Base-by-base conservation (phyloP, 2,113 vertebrate species). In the Mastomys natalensis region DNA sequence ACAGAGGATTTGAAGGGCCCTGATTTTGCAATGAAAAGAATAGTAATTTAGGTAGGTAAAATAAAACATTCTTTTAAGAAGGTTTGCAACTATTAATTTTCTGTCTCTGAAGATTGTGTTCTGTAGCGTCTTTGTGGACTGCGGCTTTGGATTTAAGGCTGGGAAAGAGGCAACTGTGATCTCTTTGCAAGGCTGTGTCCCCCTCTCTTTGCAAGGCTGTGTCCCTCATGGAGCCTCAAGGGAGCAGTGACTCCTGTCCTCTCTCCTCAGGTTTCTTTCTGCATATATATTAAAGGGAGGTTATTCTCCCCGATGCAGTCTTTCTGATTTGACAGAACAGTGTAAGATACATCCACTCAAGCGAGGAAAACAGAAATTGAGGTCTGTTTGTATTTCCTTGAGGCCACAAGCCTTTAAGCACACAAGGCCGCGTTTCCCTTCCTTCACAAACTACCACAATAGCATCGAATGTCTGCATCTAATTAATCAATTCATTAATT, bases 311-410 rank as follows among this genome's bases (percentile, higher is more conserved):
- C 91, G 78, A 80, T 89, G 88, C 70, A 89, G 66, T 73, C 81
- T 93, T 97, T 94, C 94, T 89, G 95, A 93, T 94, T 95, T 95
- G 91, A 97, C 62, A 96, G 92, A 90, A 86, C 43, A 1, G 48
- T 93, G 51, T 93, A 74, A 95, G 95, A 89, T 94, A 94, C 70
- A 97, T 45, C 90, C 97, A 97, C 91, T 98, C 93, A 95, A 97
- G 96, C 96, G 95, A 97, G 96, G 90, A 97, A 89, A 97, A 97
- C 95, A 96, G 97, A 97, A 98, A 98, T 97, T 97, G 96, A 96
- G 91, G 96, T 95, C 97, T 96, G 92, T 95, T 96, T 97, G 81
- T 92, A 95, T 96, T 97, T 96, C 92, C 92, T 96, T 87, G 66
- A 95, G 95, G 90, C 89, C 86, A 72, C 89, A 97, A 97, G 96